Conservation (phyloP, 1,140 invertebrate genomes). For the Zaprionus tsacasi region DNA sequence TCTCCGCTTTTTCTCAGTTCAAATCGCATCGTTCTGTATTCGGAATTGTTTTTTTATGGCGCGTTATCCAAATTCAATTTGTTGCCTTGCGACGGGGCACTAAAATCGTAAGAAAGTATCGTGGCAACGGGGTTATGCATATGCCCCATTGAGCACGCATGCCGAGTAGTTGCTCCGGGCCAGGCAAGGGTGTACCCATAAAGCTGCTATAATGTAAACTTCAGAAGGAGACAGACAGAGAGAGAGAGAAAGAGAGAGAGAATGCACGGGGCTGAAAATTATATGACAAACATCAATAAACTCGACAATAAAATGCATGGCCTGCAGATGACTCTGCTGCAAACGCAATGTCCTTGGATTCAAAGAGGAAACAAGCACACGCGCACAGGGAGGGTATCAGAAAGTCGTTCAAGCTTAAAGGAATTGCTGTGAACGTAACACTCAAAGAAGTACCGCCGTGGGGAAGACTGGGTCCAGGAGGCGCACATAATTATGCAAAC, state of each 20-base stretch:
- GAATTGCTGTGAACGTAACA: constrained; percentile 56
- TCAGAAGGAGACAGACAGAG: neutral
- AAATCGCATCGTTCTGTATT: constrained; percentile 26
- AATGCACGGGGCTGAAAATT: constrained; percentile 11
- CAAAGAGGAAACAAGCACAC: constrained; percentile 23
- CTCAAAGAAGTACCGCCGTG: constrained; percentile 40
- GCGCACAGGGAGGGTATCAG: constrained; percentile 48
- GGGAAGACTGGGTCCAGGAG: constrained; percentile 23
- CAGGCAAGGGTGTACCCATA: constrained; percentile 12
- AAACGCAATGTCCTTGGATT: constrained; percentile 61
- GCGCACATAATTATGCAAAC: constrained; percentile 81
- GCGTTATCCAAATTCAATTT: constrained; percentile 54
- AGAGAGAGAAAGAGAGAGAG: neutral
- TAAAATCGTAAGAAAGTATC: constrained; percentile 51
- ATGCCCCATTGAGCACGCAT: constrained; percentile 48
- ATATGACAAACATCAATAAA: constrained; percentile 75
- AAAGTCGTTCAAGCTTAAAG: constrained; percentile 64
- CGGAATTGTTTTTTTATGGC: constrained; percentile 41
- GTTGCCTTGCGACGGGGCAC: constrained; percentile 23
- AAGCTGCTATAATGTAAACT: constrained; percentile 31
- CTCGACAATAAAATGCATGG: constrained; percentile 62
- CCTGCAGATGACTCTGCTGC: constrained; percentile 27
- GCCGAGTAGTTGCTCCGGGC: constrained; percentile 2
- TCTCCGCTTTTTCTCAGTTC: neutral
- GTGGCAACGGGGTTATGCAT: constrained; percentile 41